Base-by-base conservation (phyloP, 2,888 invertebrate species). In the Cerceris rybyensis region DNA sequence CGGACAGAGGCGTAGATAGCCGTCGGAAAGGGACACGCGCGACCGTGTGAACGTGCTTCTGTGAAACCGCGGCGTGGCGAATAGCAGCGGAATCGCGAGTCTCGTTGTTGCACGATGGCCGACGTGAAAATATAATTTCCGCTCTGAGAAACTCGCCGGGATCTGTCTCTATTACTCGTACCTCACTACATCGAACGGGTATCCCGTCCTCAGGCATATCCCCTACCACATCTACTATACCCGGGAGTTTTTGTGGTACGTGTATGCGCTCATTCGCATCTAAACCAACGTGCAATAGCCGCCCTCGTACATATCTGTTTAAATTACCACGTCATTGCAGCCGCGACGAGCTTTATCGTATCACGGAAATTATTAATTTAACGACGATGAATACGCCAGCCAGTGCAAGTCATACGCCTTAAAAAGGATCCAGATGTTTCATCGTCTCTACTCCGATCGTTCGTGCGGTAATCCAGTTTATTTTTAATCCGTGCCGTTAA, bases 281-380 rank as follows among this genome's bases (percentile, higher is more conserved):
- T 28, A 28, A 28, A 4, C 28, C 4, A 42, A 17, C 39, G 17
- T 6, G 14, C 59, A 7, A 13, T 13, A 61, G 8, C 6, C 57
- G 7, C 8, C 42, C 67, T n/a, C 58, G 46, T n/a, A 14, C n/a
- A 17, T 46, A 28, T 46, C 43, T 39, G 39, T 64, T 66, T 58
- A 69, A 81, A 85, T 82, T 75, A 70, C 73, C 67, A 63, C 74
- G 77, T 79, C 74, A 70, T 69, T 65, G 67, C 28, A 28, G 28
- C 50, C 61, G 7, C 63, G 52, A 54, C 59, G 70, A 85, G 63
- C 68, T 75, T 81, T 60, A 70, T 79, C 73, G 66, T 64, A 61
- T 58, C 73, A 41, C 67, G 68, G 59, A 43, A 71, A 61, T 57
- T 61, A 87, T 89, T 89, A 88, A 90, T 88, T 90, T 85, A 84